Conservation (phyloP, 2,113 vertebrate species). For the Capreolus pygargus region DNA sequence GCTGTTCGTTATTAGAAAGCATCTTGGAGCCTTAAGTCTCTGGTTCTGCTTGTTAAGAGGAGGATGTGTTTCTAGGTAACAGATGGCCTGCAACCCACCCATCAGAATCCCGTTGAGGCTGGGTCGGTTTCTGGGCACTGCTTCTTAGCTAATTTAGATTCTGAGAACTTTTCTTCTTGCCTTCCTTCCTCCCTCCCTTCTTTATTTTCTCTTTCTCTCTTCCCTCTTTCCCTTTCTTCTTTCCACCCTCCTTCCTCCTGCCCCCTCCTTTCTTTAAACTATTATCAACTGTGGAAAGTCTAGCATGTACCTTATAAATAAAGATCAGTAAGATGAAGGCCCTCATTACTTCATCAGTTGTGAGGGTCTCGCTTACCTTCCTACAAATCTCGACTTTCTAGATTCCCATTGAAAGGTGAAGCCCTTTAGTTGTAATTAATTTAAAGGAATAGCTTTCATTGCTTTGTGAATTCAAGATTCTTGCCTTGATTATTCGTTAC, state of each 20-base stretch:
- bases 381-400: neutral
- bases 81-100: neutral
- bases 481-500: neutral
- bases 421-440: neutral
- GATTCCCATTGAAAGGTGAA: neutral
- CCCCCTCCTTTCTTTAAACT: neutral
- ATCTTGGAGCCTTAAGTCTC: neutral
- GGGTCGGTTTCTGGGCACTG: neutral
- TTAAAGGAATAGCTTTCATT: neutral
- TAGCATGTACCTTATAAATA: neutral
- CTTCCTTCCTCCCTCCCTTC: rapidly evolving
- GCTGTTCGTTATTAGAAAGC: neutral
- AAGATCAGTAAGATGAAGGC: neutral
- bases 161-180: neutral
- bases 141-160: neutral
- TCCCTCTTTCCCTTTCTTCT: neutral
- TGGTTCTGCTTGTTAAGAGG: neutral
- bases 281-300: neutral
- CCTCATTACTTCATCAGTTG: neutral
- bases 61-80: neutral
- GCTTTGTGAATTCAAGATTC: neutral
- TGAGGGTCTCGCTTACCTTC: neutral
- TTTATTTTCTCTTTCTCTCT: neutral
- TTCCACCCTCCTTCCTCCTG: neutral
- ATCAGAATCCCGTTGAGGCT: neutral